phyloP scores from a whole-genome alignment of 2,113 vertebrate genomes.

The Balaeniceps rex region DNA sequence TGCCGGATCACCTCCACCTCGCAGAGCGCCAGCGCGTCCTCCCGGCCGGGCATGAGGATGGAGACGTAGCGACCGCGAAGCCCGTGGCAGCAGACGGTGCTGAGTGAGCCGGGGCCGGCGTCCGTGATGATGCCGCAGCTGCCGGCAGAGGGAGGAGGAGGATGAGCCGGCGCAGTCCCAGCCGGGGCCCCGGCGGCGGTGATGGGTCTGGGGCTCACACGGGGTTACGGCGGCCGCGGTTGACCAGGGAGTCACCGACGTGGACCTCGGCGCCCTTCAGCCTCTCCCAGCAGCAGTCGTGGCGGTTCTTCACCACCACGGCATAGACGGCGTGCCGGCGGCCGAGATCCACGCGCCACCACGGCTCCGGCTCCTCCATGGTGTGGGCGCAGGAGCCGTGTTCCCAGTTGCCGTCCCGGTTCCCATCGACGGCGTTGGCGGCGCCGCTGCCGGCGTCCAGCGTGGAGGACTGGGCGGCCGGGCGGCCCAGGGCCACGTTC shows the following conservation, averaged over 20 bases:
- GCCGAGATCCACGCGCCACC: not conserved
- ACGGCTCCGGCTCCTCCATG: not conserved
- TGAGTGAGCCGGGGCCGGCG: not conserved
- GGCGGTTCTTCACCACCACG: not conserved
- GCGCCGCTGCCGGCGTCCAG: not conserved
- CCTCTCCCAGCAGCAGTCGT: not conserved
- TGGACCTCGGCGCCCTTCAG: not conserved
- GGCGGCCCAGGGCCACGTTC: not conserved
- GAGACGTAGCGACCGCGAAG: not conserved
- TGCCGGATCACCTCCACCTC: not conserved
- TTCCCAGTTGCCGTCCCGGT: not conserved
- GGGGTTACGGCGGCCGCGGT: not conserved
- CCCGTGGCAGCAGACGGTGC: not conserved
- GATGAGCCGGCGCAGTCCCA: rapidly evolving
- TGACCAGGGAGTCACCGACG: not conserved
- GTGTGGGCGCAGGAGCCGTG: not conserved
- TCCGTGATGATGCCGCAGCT: not conserved
- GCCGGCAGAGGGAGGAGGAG: not conserved
- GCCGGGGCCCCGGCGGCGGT: rapidly evolving
- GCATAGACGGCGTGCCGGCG: not conserved
- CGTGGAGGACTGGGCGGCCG: not conserved
- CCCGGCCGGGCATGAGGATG: not conserved
- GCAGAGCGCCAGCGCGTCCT: not conserved
- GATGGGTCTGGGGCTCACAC: not conserved
- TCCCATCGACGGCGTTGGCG: not conserved